Evolutionary conservation across 1,140 invertebrate species (phyloP), one percentile per base, ranked within the genome.

Genomic region (Tenebrio molitor): DNA sequence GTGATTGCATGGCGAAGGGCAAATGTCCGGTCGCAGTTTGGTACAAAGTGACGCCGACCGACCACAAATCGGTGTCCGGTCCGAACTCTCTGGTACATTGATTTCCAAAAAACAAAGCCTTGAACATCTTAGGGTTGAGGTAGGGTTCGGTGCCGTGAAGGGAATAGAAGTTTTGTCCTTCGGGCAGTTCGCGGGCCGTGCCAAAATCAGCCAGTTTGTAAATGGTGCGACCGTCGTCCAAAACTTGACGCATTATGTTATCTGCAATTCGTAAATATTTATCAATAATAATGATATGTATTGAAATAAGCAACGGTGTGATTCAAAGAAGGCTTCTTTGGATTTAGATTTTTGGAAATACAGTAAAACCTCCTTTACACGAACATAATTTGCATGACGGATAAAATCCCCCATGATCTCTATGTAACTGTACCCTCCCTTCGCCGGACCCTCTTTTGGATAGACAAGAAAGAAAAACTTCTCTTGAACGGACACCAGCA

Each of bases 181-280:
- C 97, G 78, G 97, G 91, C 0, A 99, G 83, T 84, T 98, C 96
- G 79, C 97, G 87, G 0, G 97, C 97, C 41, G 97, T 97, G 23
- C 97, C 97, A 88, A 99, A 99, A 83, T 99, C 97, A 3, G 97
- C 98, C 68, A 99, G 81, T 81, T 99, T 99, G 80, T 98, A 99
- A 63, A 98, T 90, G 0, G 95, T 95, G 65, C 89, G 91, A 0
- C 97, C 96, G 88, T 98, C 95, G 77, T 97, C 94, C 65, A 93
- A 91, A 25, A 98, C 95, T 80, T 93, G 97, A 84, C 97, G 97
- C 95, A 99, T 97, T 12, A 99, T 98, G 83, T 99, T 99, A 5
- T 96, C 96, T 77, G 50, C 1, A 69, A 36, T n/a, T n/a, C n/a
- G n/a, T n/a, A n/a, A n/a, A n/a, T n/a, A n/a, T n/a, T n/a, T n/a